Evolutionary conservation across 2,113 vertebrate species (phyloP).

Genomic region (Gymnocephalus cernua): DNA sequence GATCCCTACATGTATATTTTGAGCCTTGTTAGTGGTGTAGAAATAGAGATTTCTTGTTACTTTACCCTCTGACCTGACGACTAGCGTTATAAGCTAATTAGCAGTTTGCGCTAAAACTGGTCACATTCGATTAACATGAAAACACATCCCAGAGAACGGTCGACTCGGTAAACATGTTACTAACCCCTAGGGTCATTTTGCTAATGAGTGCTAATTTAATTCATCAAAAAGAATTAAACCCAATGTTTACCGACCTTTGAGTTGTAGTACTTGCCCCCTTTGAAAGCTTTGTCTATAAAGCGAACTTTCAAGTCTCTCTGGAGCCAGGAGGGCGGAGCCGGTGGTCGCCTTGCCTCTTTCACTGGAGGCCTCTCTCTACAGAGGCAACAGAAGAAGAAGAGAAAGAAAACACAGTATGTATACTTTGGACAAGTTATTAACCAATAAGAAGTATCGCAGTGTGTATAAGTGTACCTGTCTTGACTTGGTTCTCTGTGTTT

Average conservation of each 20-base stretch:
- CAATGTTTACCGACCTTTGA: constrained; percentile 81
- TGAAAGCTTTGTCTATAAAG: constrained; percentile 89
- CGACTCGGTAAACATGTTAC: no score
- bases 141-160: no score
- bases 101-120: no score
- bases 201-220: background rate
- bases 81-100: no score
- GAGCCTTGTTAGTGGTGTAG: no score
- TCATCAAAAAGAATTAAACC: background rate
- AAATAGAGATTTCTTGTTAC: no score
- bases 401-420: background rate
- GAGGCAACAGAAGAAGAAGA: background rate
- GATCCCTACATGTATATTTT: no score
- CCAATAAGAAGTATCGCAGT: background rate
- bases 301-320: constrained; percentile 90
- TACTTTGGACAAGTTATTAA: background rate
- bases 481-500: constrained; percentile 78
- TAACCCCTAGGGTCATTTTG: no score
- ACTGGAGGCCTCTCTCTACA: constrained; percentile 78
- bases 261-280: constrained; percentile 92
- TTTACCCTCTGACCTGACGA: no score
- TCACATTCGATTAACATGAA: no score
- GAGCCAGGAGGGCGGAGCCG: constrained; percentile 85
- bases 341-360: constrained; percentile 75
- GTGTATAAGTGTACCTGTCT: constrained; percentile 72